Evolutionary conservation across 2,888 invertebrate species (phyloP).

Genomic region (Cristatella mucedo): DNA sequence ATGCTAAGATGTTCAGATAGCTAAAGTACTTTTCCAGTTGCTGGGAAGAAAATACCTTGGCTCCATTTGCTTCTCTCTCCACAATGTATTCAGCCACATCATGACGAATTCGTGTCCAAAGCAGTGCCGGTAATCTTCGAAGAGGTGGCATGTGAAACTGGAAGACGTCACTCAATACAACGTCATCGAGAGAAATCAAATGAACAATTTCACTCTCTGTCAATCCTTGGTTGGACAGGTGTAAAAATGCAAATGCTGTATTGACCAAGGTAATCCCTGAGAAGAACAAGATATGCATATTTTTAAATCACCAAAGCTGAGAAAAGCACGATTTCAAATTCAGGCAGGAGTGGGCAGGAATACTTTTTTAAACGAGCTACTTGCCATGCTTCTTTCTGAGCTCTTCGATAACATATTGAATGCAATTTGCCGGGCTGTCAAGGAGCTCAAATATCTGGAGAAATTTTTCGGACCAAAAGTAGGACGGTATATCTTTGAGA

Average conservation of each 20-base stretch:
- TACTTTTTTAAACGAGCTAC: slow-evolving; percentile 4
- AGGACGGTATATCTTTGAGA: neutral
- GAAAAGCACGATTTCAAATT: too few species aligned
- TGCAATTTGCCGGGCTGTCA: neutral
- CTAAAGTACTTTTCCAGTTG: too few species aligned
- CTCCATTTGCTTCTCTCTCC: slow-evolving; percentile 6
- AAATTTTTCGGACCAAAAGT: neutral
- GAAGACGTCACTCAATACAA: slow-evolving; percentile 5
- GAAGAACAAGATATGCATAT: slow-evolving; percentile 1
- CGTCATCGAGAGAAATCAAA: slow-evolving; percentile 6
- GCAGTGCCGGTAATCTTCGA: slow-evolving; percentile 3
- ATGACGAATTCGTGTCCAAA: slow-evolving; percentile 5
- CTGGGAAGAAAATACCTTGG: too few species aligned
- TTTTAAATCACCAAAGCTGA: slow-evolving; percentile 7
- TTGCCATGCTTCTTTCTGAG: slow-evolving; percentile 17
- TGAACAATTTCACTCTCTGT: slow-evolving; percentile 7
- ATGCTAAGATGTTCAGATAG: too few species aligned
- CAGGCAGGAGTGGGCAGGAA: too few species aligned
- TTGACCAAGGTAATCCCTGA: slow-evolving; percentile 1
- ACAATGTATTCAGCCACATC: slow-evolving; percentile 4
- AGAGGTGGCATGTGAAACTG: slow-evolving; percentile 6
- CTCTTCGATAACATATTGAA: slow-evolving; percentile 3
- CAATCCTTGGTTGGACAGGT: slow-evolving; percentile 5
- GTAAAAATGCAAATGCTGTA: slow-evolving; percentile 6
- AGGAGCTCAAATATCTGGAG: too few species aligned